Base-by-base conservation (phyloP, 2,797 vertebrate genomes). In the Microctenopoma lineatum region DNA sequence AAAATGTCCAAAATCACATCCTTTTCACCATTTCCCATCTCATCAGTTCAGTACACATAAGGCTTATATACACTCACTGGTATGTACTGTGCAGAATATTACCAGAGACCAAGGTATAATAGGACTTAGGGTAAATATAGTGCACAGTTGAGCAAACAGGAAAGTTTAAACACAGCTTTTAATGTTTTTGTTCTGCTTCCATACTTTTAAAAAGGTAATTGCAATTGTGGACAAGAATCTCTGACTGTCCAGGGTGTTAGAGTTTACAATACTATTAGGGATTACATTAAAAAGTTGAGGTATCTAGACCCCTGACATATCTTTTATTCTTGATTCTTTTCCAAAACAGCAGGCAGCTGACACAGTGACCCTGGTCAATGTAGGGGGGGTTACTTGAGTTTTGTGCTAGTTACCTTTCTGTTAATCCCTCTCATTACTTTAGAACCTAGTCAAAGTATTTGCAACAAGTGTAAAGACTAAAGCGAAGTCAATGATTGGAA, bases 191-290 rank as follows among this genome's bases (percentile, higher is more conserved):
- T 64, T 79, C 76, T 56, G 48, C 61, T 66, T 80, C 32, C 34
- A 38, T 65, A 71, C 66, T 51, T 27, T 65, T 75, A 80, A 67
- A 83, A 73, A 54, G 75, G 69, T 78, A 75, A 70, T 47, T 41
- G 55, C 41, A 39, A 69, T 71, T 70, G 70, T 79, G 73, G 75
- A 79, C 60, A 51, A 59, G 54, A 59, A 77, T 66, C 61, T 69
- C 47, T 57, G 41, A 78, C 69, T 48, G 58, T 68, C 63, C 27
- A 39, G 63, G 64, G 29, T 60, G 63, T 70, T 51, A 34, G n/a
- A 34, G 36, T 18, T 36, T 59, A 21, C 39, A 38, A 70, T 68
- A 73, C 61, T 59, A 64, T 64, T 44, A 63, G 42, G 26, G 66
- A 60, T 42, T 66, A 4, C 9, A 39, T 77, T 70, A 38, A 59